A percentile compares a stretch with the other conserved stretches of the same genome.
Evolutionary conservation across 2,888 invertebrate species (phyloP).

Genomic region (Neocrepidodera transversa): DNA sequence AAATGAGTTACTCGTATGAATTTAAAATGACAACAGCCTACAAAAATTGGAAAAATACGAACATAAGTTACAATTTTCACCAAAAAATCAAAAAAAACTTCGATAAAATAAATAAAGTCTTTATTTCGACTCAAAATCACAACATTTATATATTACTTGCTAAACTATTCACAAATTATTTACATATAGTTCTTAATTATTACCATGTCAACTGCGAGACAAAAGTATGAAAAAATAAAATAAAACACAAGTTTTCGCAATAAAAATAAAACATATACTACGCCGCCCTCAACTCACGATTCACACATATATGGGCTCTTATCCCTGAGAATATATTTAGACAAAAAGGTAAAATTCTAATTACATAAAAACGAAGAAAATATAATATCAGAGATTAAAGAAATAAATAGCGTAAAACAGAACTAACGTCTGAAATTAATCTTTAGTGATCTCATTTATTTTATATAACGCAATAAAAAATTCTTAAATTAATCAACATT

Average conservation of each 20-base stretch:
- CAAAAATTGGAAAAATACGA: background rate
- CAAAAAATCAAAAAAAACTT: conserved; percentile 49
- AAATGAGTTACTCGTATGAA: conserved; percentile 12
- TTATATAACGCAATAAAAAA: too few relatives aligned
- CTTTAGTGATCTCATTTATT: too few relatives aligned
- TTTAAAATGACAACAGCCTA: too few relatives aligned
- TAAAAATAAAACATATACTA: conserved; percentile 11
- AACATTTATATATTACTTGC: conserved; percentile 53
- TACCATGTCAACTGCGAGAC: conserved; percentile 15
- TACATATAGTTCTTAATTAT: conserved; percentile 45
- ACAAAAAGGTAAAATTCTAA: conserved; percentile 8
- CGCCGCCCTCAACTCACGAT: background rate
- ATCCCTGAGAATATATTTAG: background rate
- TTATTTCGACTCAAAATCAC: conserved; percentile 56
- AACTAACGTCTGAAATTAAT: too few relatives aligned
- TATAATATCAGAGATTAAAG: too few relatives aligned
- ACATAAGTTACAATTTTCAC: conserved; percentile 30
- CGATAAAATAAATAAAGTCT: conserved; percentile 58
- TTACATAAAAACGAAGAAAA: too few relatives aligned
- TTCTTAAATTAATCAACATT: too few relatives aligned
- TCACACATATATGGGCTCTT: conserved; percentile 8
- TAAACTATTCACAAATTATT: conserved; percentile 56
- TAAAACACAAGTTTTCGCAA: background rate
- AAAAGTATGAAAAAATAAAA: background rate
- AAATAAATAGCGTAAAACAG: too few relatives aligned